phyloP scores from a whole-genome alignment of 2,113 vertebrate genomes.

The Seriola rivoliana region DNA sequence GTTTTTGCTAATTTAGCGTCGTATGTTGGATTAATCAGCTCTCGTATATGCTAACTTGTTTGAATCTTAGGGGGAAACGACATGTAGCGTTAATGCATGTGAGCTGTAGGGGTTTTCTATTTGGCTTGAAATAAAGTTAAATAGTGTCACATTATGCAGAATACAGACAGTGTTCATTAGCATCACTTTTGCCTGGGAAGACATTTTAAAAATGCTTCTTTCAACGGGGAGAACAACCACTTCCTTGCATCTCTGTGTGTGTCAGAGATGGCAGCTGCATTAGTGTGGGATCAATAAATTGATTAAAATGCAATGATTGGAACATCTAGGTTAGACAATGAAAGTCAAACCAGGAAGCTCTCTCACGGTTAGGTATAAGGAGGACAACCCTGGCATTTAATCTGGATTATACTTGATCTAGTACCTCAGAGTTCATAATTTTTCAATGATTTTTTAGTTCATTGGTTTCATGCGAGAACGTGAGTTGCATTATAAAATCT shows the following conservation, averaged over 20 bases:
- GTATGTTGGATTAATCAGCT: constrained; percentile 43
- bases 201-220: not conserved
- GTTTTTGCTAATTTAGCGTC: constrained; percentile 24
- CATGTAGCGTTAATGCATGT: not conserved
- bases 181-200: not conserved
- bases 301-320: constrained; percentile 33
- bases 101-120: not conserved
- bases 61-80: not conserved
- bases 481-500: not conserved
- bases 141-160: not conserved
- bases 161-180: not conserved
- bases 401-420: constrained; percentile 75
- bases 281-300: constrained; percentile 46
- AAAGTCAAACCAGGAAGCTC: constrained; percentile 35
- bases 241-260: not conserved
- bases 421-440: constrained; percentile 53
- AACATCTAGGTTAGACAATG: constrained; percentile 29
- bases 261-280: not conserved
- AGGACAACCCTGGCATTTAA: constrained; percentile 57
- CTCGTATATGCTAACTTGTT: constrained; percentile 39
- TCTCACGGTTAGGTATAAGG: constrained; percentile 36
- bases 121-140: not conserved
- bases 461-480: constrained; percentile 22
- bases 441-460: constrained; percentile 45
- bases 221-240: not conserved